phyloP scores from a whole-genome alignment of 2,888 invertebrate species.

The Himalopsyche kuldschensis region DNA sequence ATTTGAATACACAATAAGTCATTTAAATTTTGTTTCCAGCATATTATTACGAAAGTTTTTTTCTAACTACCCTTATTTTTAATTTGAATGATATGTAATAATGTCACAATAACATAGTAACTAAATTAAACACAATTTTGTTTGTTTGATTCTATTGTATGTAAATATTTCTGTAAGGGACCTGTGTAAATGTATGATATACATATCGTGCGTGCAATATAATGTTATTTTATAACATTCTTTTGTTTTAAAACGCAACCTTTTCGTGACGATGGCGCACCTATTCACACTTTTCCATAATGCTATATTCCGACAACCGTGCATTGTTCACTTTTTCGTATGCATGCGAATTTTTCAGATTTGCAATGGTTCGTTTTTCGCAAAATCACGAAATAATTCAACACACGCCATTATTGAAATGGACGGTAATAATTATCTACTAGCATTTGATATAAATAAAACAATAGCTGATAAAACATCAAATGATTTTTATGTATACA shows the following conservation, averaged over 20 bases:
- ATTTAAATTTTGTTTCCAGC: too few species aligned
- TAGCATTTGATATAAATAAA: too few species aligned
- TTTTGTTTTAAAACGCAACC: background rate
- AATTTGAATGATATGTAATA: background rate
- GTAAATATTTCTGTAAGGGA: too few species aligned
- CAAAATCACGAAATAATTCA: background rate
- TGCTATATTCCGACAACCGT: background rate
- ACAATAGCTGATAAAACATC: too few species aligned
- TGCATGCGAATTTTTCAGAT: background rate
- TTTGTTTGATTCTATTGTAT: too few species aligned
- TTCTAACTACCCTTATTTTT: background rate
- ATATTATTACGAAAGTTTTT: too few species aligned
- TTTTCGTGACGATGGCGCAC: background rate
- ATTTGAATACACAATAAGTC: too few species aligned
- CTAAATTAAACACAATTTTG: too few species aligned
- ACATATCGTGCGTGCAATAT: background rate
- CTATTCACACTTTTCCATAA: background rate
- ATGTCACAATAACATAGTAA: too few species aligned
- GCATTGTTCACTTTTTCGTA: background rate
- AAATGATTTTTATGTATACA: too few species aligned
- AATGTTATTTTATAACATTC: background rate
- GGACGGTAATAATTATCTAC: too few species aligned
- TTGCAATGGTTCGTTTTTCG: background rate
- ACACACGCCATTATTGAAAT: background rate
- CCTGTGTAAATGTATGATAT: background rate